Conservation (phyloP, 2,797 vertebrate species). For the Danio aesculapii region DNA sequence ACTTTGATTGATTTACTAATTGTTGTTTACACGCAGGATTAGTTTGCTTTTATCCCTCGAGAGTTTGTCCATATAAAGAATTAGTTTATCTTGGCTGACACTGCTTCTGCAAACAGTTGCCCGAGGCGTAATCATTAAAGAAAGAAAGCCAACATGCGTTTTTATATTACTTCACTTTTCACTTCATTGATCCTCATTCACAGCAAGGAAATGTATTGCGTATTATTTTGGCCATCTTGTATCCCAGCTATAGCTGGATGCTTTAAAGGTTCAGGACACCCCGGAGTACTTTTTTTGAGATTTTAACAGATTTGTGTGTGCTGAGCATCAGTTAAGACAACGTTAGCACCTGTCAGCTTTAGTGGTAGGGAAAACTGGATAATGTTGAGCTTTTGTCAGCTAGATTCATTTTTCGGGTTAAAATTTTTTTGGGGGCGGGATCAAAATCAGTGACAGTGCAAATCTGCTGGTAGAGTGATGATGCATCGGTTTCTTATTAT, state of each 20-base stretch:
- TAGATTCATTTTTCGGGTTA: too few relatives aligned
- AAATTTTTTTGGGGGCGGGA: too few relatives aligned
- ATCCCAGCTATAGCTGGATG: constrained; percentile 59
- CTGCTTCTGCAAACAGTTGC: background rate
- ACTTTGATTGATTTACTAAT: constrained; percentile 63
- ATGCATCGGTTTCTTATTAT: too few relatives aligned
- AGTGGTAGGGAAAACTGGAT: too few relatives aligned
- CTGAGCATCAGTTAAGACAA: too few relatives aligned
- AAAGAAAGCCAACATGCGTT: background rate
- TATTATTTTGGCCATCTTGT: background rate
- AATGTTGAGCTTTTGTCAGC: too few relatives aligned
- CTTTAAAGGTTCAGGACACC: too few relatives aligned
- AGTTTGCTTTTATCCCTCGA: constrained; percentile 57
- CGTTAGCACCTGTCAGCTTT: too few relatives aligned
- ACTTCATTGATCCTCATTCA: constrained; percentile 27
- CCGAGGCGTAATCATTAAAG: constrained; percentile 8
- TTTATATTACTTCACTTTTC: constrained; percentile 21
- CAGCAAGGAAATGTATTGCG: background rate
- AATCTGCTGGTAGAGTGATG: too few relatives aligned
- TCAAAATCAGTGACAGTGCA: too few relatives aligned
- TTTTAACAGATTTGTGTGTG: too few relatives aligned
- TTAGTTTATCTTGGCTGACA: background rate
- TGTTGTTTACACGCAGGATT: constrained; percentile 70
- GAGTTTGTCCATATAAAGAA: constrained; percentile 49
- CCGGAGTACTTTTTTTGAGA: too few relatives aligned